Conservation (phyloP, 2,797 vertebrate genomes). For the Morus bassanus region DNA sequence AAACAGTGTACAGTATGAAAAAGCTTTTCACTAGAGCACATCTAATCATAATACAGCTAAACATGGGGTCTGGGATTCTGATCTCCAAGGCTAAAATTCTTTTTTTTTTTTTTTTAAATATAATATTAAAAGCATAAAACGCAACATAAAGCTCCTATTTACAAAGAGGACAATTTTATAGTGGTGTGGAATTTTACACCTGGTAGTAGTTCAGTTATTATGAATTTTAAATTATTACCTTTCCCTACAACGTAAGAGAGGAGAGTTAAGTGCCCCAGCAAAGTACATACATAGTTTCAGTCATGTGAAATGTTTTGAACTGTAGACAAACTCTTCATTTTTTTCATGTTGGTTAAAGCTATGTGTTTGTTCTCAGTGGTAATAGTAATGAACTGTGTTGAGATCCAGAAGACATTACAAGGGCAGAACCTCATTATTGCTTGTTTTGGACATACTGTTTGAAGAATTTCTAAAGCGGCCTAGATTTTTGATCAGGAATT, state of each 20-base stretch:
- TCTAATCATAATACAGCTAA: background rate
- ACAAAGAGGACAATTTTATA: background rate
- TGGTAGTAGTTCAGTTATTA: background rate
- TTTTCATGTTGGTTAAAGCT: background rate
- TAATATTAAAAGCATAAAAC: background rate
- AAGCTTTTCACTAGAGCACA: background rate
- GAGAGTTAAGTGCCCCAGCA: background rate
- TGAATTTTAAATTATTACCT: background rate
- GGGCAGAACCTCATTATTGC: background rate
- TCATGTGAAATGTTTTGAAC: background rate
- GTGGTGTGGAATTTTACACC: background rate
- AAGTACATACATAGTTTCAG: background rate
- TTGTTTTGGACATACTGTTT: background rate
- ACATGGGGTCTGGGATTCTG: background rate
- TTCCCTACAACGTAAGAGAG: background rate
- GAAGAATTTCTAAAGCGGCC: background rate
- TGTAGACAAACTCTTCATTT: background rate
- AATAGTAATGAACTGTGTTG: background rate
- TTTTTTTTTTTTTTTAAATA: background rate
- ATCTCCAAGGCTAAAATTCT: background rate
- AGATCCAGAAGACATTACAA: background rate
- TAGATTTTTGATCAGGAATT: slow-evolving; percentile 27
- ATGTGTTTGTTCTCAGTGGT: background rate
- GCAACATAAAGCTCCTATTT: background rate
- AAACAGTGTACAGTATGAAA: background rate